phyloP scores from a whole-genome alignment of 1,140 invertebrate genomes.

The Orius insidiosus region DNA sequence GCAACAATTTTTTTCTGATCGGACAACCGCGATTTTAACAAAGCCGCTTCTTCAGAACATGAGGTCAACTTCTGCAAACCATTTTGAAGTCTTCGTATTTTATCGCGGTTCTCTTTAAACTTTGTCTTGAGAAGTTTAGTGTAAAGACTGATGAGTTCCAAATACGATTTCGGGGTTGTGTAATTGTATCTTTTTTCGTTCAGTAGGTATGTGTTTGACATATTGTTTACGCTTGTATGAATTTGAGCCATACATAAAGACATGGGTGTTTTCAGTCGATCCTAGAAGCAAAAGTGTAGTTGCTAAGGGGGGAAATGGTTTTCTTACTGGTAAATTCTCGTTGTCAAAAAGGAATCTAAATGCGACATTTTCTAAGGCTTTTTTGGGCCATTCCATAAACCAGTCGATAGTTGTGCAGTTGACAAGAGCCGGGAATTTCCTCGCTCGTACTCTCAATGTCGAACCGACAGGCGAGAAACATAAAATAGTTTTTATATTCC shows the following conservation, averaged over 20 bases:
- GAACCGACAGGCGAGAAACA: constrained; percentile 85
- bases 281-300: constrained; percentile 23
- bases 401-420: constrained; percentile 88
- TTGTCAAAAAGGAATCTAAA: constrained; percentile 62
- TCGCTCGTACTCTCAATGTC: constrained; percentile 61
- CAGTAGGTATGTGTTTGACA: constrained; percentile 59
- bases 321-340: constrained; percentile 41
- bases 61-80: constrained; percentile 72
- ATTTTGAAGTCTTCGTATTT: constrained; percentile 63
- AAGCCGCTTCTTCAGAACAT: constrained; percentile 59
- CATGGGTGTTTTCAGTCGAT: constrained; percentile 40
- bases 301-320: not conserved
- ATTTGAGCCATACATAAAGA: constrained; percentile 81
- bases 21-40: constrained; percentile 58
- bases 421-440: constrained; percentile 84
- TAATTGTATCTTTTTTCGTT: constrained; percentile 87
- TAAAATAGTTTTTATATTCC: constrained; percentile 59
- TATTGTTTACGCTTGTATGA: constrained; percentile 72
- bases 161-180: constrained; percentile 86
- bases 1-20: constrained; percentile 75
- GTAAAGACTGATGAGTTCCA: constrained; percentile 82
- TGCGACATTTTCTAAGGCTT: constrained; percentile 79
- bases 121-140: constrained; percentile 63
- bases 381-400: constrained; percentile 91
- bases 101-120: constrained; percentile 52